These are phyloP conservation scores for Pseudomyrmex gracilis DNA, from an alignment of 1,140 invertebrate genomes.

Conservation along the genomic window DNA sequence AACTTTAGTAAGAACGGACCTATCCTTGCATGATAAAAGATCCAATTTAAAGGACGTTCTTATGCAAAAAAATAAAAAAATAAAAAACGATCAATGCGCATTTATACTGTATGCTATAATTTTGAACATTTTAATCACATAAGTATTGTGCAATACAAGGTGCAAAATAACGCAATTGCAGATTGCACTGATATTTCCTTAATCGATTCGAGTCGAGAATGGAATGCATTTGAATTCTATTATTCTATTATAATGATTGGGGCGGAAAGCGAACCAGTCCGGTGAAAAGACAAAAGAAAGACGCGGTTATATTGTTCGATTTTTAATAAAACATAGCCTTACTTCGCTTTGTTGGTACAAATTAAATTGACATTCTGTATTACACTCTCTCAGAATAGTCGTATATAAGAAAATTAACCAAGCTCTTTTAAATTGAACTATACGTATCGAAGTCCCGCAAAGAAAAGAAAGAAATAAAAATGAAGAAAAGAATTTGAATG, in stretches of 20 bases:
- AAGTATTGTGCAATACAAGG: not conserved
- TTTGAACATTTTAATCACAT: not conserved
- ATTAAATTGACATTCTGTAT: constrained; percentile 20
- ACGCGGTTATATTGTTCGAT: not conserved
- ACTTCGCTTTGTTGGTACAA: not conserved
- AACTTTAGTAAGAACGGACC: too few relatives aligned
- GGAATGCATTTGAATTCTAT: constrained; percentile 7
- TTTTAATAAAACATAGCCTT: constrained; percentile 40
- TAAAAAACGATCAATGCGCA: too few relatives aligned
- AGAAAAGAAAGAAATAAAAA: not conserved
- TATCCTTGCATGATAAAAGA: too few relatives aligned
- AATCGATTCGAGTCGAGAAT: not conserved
- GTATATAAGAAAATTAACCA: constrained; percentile 12
- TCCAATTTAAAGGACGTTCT: too few relatives aligned
- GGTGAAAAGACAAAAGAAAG: not conserved
- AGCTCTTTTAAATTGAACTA: not conserved
- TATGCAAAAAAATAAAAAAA: too few relatives aligned
- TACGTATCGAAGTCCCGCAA: not conserved
- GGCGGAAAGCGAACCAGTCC: not conserved
- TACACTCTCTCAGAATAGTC: constrained; percentile 10
- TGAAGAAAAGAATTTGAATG: constrained; percentile 9
- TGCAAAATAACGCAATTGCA: not conserved
- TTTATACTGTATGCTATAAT: too few relatives aligned
- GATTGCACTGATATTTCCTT: not conserved
- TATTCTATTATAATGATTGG: constrained; percentile 28